Base-by-base conservation (phyloP, 2,113 vertebrate species). In the Leucosticte australis region DNA sequence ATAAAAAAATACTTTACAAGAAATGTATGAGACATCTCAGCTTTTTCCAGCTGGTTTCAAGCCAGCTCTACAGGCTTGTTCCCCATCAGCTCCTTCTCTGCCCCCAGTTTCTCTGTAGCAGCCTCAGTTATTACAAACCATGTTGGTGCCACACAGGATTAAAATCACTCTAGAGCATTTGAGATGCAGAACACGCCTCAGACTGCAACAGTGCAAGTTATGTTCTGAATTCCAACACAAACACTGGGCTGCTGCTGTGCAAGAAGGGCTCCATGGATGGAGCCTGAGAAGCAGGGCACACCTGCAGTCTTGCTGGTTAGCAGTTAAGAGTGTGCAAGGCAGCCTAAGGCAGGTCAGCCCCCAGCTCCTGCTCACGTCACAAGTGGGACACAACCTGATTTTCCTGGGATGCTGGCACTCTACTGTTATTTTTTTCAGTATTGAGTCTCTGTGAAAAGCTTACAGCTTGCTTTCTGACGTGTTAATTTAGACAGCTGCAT, bases 391-490 rank as follows among this genome's bases (percentile, higher is more conserved):
- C 33, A 73, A 20, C 12, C 27, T 50, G 22, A 7, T 27, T 33
- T 24, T 14, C 28, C 67, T 17, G 33, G 15, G 14, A 31, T 55
- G 39, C 27, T 55, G 53, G 13, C 1, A 2, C 41, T 27, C 37
- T 19, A 1, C 15, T 16, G 20, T 6, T 33, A 2, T 3, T 71
- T 52, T 60, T 50, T 39, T 62, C 42, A 67, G 22, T 9, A 44
- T 0, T 8, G 30, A 47, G 33, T 44, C 55, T 49, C 69, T 59
- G 39, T 13, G n/a, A 55, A 65, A 55, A 80, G 31, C 50, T 42
- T 13, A 6, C 1, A 28, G 56, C 4, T 33, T 20, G 35, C 30
- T 26, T n/a, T 37, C 57, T 41, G 10, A 27, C 0, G 0, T 13
- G 11, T 16, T 78, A 24, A 62, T 64, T 76, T 16, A 49, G 23